Evolutionary conservation across 2,113 vertebrate species (phyloP).

Genomic region (Zosterops pallidus): DNA sequence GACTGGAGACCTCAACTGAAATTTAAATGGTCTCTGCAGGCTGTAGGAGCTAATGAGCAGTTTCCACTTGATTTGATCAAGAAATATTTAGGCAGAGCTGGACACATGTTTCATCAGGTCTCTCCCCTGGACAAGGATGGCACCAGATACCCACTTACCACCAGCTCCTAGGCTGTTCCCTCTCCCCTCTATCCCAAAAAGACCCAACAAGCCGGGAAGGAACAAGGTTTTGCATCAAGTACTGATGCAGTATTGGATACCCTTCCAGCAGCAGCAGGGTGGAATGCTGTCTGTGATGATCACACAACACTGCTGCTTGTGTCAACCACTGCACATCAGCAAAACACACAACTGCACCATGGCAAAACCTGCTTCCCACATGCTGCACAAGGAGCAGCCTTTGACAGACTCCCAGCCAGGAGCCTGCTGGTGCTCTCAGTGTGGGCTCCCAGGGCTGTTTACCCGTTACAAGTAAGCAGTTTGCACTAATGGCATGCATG

Average conservation of each 20-base stretch:
- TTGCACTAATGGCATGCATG: not conserved
- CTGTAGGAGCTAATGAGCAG: not conserved
- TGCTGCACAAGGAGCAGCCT: not conserved
- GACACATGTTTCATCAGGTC: not conserved
- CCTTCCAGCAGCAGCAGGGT: not conserved
- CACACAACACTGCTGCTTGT: not conserved
- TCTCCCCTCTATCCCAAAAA: not conserved
- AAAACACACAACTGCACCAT: not conserved
- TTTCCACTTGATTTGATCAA: not conserved
- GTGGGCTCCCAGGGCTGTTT: not conserved
- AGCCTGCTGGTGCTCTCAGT: not conserved
- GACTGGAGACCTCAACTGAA: not conserved
- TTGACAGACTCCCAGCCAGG: not conserved
- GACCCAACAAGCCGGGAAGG: not conserved
- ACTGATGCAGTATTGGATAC: fast-evolving
- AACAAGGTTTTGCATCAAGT: not conserved
- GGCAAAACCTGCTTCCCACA: not conserved
- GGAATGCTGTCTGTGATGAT: not conserved
- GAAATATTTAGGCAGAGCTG: not conserved
- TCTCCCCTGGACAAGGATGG: not conserved
- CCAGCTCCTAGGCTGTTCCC: not conserved
- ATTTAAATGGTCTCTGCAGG: not conserved
- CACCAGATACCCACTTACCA: not conserved
- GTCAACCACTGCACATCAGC: not conserved
- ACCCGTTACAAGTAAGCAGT: not conserved